Conservation (phyloP, 2,888 invertebrate species). For the Drosophila acutilabella region DNA sequence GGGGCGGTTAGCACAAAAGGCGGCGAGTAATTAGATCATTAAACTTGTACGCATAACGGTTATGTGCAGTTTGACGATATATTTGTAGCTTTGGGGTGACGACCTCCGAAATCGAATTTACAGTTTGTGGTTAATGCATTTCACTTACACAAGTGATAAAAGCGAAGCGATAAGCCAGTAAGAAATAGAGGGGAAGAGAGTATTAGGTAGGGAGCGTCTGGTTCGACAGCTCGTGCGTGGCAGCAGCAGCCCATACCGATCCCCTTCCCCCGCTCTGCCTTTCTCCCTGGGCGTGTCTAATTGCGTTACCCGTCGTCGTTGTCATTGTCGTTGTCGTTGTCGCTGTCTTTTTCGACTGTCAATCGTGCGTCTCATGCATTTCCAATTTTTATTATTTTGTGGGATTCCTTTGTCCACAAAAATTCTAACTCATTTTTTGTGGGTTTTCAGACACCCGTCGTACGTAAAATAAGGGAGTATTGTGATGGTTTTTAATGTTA, state of each 20-base stretch:
- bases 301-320: slow-evolving; percentile 56
- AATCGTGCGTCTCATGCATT: slow-evolving; percentile 65
- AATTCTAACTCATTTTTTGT: slow-evolving; percentile 57
- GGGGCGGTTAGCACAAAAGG: neutral
- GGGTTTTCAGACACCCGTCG: slow-evolving; percentile 9
- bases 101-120: slow-evolving; percentile 52
- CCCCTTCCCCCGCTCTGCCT: neutral
- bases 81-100: slow-evolving; percentile 10
- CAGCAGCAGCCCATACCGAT: slow-evolving; percentile 4
- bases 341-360: slow-evolving; percentile 39
- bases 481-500: neutral
- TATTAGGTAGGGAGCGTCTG: slow-evolving; percentile 11
- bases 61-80: slow-evolving; percentile 25
- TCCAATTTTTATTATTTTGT: slow-evolving; percentile 37
- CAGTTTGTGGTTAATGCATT: slow-evolving; percentile 63
- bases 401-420: slow-evolving; percentile 40
- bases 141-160: slow-evolving; percentile 62
- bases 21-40: slow-evolving; percentile 52
- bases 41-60: slow-evolving; percentile 40
- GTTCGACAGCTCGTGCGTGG: slow-evolving; percentile 33
- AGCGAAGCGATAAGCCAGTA: slow-evolving; percentile 49
- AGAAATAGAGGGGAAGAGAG: neutral
- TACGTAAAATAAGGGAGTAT: neutral
- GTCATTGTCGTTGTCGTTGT: slow-evolving; percentile 9
- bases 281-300: slow-evolving; percentile 54